A percentile compares a stretch with the other conserved stretches of the same genome.
phyloP scores from a whole-genome alignment of 2,888 invertebrate genomes.

The Eupithecia subfuscata region DNA sequence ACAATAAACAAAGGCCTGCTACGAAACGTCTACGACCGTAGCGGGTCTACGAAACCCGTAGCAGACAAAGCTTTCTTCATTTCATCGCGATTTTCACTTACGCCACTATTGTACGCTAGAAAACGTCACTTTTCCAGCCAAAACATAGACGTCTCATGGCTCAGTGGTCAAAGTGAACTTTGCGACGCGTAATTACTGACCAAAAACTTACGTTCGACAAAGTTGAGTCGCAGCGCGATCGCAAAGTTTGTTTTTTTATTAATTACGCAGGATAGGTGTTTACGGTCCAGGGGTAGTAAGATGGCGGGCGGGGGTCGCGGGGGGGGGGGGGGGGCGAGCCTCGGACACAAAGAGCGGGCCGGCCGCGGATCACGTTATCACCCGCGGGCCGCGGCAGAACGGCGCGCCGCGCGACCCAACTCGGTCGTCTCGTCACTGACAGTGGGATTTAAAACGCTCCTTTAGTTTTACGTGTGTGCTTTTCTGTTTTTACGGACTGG shows the following conservation, averaged over 20 bases:
- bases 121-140: neutral
- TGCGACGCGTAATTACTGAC: neutral
- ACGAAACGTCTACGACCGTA: conserved; percentile 53
- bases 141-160: neutral
- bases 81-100: conserved; percentile 5
- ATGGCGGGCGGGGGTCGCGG: conserved; percentile 55
- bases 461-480: conserved; percentile 11
- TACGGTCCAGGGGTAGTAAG: conserved; percentile 60
- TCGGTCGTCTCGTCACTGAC: conserved; percentile 69
- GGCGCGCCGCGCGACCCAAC: conserved; percentile 76
- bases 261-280: conserved; percentile 68
- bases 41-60: conserved; percentile 60
- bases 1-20: conserved; percentile 44
- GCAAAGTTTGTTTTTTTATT: conserved; percentile 48
- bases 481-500: neutral
- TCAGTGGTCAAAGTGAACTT: neutral
- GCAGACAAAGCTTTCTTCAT: conserved; percentile 44
- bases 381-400: conserved; percentile 70
- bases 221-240: neutral
- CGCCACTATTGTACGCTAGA: neutral
- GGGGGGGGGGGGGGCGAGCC: conserved; percentile 59
- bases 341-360: conserved; percentile 83
- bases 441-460: neutral
- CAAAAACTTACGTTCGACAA: neutral
- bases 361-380: conserved; percentile 56